Evolutionary conservation across 2,113 vertebrate genomes (phyloP).

Genomic region (Dascyllus trimaculatus): DNA sequence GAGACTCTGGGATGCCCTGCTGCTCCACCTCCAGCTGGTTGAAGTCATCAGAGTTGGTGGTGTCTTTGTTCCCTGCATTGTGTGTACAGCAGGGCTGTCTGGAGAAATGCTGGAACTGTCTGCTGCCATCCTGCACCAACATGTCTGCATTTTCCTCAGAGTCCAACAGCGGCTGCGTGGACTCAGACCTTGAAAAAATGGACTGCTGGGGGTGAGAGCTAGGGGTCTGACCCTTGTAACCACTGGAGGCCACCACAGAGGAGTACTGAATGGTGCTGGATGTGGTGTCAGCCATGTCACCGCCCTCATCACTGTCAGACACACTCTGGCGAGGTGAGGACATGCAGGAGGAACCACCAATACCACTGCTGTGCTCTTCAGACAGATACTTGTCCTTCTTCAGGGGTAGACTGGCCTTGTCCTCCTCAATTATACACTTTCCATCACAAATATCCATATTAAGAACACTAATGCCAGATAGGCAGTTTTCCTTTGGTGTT

Average conservation of each 20-base stretch:
- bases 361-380: conserved; percentile 97
- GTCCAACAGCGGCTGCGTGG: conserved; percentile 95
- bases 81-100: conserved; percentile 80
- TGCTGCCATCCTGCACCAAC: conserved; percentile 72
- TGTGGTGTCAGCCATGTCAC: conserved; percentile 91
- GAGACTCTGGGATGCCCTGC: conserved; percentile 67
- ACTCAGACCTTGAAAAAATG: conserved; percentile 93
- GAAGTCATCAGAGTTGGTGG: conserved; percentile 58
- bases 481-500: conserved; percentile 88
- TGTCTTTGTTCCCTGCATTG: conserved; percentile 52
- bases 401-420: conserved; percentile 89
- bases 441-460: conserved; percentile 90
- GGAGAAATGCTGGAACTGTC: conserved; percentile 78
- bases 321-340: conserved; percentile 96
- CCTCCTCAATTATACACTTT: conserved; percentile 89
- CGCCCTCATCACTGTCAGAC: conserved; percentile 92
- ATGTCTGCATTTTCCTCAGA: conserved; percentile 88
- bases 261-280: conserved; percentile 96
- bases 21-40: conserved; percentile 80
- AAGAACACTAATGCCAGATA: conserved; percentile 92
- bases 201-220: conserved; percentile 76
- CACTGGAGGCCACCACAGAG: conserved; percentile 90
- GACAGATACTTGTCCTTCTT: conserved; percentile 94
- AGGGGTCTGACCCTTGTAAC: conserved; percentile 93
- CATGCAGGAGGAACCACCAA: conserved; percentile 97